Evolutionary conservation across 2,797 vertebrate genomes (phyloP).

Genomic region (Astyanax mexicanus): DNA sequence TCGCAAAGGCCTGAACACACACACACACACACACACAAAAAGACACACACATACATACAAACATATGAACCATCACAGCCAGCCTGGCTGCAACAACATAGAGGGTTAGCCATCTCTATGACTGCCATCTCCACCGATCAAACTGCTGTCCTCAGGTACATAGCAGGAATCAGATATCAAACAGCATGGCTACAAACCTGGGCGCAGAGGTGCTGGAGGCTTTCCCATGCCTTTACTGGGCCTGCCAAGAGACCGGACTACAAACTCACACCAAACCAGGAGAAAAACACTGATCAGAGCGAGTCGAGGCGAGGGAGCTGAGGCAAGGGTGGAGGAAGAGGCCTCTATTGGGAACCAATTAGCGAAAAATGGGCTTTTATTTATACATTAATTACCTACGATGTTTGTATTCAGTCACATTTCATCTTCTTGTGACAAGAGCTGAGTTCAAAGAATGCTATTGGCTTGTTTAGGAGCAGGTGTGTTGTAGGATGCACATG

Average conservation of each 20-base stretch:
- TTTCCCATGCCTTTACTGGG: constrained; percentile 58
- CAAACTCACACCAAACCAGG: constrained; percentile 51
- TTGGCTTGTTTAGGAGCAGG: not conserved
- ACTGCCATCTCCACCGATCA: constrained; percentile 75
- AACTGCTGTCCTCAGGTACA: constrained; percentile 71
- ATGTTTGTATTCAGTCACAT: not conserved
- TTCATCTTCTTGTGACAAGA: constrained; percentile 1
- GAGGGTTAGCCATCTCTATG: constrained; percentile 63
- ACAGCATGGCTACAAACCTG: constrained; percentile 64
- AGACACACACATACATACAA: no score
- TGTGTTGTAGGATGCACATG: not conserved
- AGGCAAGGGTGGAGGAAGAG: not conserved
- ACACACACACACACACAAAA: no score
- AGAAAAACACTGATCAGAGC: constrained; percentile 33
- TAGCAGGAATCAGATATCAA: constrained; percentile 72
- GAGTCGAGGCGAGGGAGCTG: not conserved
- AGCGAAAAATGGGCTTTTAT: not conserved
- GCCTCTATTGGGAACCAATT: constrained; percentile 36
- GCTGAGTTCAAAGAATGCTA: not conserved
- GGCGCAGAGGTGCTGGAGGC: constrained; percentile 59
- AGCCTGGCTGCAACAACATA: constrained; percentile 63
- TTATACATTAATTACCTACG: not conserved
- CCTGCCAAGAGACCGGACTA: constrained; percentile 68
- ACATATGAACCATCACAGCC: not conserved
- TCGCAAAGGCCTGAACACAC: not conserved